A percentile compares a stretch with the other conserved stretches of the same genome.
phyloP scores from a whole-genome alignment of 2,888 invertebrate genomes.

The Ctena decussata region DNA sequence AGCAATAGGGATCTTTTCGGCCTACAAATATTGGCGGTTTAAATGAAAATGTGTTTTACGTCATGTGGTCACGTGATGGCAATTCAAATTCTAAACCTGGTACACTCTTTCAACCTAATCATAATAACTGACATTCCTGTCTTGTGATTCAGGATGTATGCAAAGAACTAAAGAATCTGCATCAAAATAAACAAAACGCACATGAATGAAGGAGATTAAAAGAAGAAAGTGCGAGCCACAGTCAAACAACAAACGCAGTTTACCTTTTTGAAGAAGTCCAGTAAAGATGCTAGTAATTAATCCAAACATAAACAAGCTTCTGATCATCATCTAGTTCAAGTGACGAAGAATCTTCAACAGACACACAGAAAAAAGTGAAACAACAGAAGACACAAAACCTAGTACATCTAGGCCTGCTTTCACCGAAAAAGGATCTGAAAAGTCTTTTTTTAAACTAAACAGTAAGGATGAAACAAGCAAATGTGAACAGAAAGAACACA shows the following conservation, averaged over 20 bases:
- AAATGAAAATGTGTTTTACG: background rate
- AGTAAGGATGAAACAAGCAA: background rate
- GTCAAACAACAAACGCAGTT: background rate
- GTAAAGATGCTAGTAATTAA: background rate
- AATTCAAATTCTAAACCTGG: background rate
- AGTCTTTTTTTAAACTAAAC: background rate
- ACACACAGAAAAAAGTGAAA: background rate
- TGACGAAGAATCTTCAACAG: background rate
- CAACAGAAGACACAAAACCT: background rate
- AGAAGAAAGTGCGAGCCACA: background rate
- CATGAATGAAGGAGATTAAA: background rate
- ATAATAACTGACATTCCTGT: no score
- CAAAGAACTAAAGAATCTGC: background rate
- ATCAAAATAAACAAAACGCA: background rate
- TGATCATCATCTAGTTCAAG: background rate
- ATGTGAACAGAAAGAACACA: background rate
- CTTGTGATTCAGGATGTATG: background rate
- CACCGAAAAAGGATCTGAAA: background rate
- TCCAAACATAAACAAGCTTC: background rate
- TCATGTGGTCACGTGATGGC: conserved; percentile 10
- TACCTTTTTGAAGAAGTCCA: background rate
- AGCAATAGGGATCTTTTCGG: background rate
- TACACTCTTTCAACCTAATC: conserved; percentile 3
- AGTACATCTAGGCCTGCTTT: background rate
- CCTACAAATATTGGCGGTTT: background rate